phyloP scores from a whole-genome alignment of 2,888 invertebrate species.

The Mayetiola destructor region DNA sequence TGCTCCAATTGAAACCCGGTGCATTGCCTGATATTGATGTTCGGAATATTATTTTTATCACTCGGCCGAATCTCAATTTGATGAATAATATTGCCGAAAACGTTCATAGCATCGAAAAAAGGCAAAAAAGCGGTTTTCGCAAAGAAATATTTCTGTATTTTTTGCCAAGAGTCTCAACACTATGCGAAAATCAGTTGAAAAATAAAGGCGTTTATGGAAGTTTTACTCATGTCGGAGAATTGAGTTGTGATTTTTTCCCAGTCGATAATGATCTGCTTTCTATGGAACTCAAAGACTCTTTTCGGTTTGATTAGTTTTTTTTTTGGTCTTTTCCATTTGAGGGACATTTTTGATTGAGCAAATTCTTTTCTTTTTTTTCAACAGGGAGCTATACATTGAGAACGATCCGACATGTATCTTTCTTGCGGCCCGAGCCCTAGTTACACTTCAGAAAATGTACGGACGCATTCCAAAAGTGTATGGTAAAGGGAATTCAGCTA shows the following conservation, averaged over 20 bases:
- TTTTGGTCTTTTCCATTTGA: not conserved
- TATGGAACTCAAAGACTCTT: constrained; percentile 72
- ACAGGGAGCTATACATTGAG: constrained; percentile 72
- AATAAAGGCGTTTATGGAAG: constrained; percentile 67
- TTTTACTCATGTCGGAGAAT: constrained; percentile 65
- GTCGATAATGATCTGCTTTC: constrained; percentile 86
- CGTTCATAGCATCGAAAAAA: constrained; percentile 36
- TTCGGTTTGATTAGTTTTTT: constrained; percentile 40
- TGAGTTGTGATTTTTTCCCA: constrained; percentile 76
- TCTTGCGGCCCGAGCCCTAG: constrained; percentile 73
- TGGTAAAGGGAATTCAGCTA: constrained; percentile 78
- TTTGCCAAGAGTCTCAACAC: constrained; percentile 70
- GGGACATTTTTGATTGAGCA: not conserved
- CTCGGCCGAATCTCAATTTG: constrained; percentile 60
- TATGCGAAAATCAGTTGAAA: constrained; percentile 75
- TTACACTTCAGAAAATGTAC: constrained; percentile 71
- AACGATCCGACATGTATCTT: constrained; percentile 80
- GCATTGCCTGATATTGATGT: constrained; percentile 55
- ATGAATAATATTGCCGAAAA: constrained; percentile 78
- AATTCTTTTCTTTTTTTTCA: constrained; percentile 11
- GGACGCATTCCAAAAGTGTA: constrained; percentile 80
- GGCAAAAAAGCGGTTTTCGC: constrained; percentile 23
- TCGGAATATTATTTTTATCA: constrained; percentile 77
- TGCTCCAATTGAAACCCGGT: constrained; percentile 60
- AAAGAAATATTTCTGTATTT: constrained; percentile 80